Conservation (phyloP, 2,888 invertebrate genomes). For the Ichneumoninae sp. region DNA sequence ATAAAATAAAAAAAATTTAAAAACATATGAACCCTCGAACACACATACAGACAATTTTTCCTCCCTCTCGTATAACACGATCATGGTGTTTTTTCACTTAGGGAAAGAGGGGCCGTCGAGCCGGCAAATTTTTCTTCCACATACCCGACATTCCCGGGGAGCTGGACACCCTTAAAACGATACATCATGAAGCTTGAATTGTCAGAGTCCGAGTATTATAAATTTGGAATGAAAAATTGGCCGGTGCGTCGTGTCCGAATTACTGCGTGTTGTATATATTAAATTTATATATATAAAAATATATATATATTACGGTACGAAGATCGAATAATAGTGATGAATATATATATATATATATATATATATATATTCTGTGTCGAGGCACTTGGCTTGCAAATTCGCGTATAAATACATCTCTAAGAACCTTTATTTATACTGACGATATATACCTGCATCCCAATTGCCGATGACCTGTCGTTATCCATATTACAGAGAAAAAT, state of each 20-base stretch:
- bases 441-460: constrained; percentile 76
- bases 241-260: constrained; percentile 71
- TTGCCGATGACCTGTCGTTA: constrained; percentile 81
- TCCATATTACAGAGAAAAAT: constrained; percentile 74
- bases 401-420: constrained; percentile 69
- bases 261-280: constrained; percentile 82
- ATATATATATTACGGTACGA: constrained; percentile 78
- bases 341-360: constrained; percentile 68
- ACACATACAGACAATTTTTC: constrained; percentile 56
- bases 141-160: not conserved
- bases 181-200: constrained; percentile 24
- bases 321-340: constrained; percentile 80
- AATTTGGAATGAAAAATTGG: constrained; percentile 61
- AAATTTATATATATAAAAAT: constrained; percentile 77
- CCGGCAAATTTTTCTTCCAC: constrained; percentile 55
- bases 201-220: constrained; percentile 30
- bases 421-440: constrained; percentile 72
- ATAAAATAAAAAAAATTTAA: not conserved
- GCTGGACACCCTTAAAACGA: not conserved
- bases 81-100: constrained; percentile 41
- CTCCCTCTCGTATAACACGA: constrained; percentile 59
- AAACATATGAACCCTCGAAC: constrained; percentile 17
- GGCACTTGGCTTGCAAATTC: constrained; percentile 80
- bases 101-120: constrained; percentile 50
- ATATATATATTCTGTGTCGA: constrained; percentile 76